A percentile compares a stretch with the other conserved stretches of the same genome.
phyloP scores from a whole-genome alignment of 2,888 invertebrate species.

The Xanthia icteritia region DNA sequence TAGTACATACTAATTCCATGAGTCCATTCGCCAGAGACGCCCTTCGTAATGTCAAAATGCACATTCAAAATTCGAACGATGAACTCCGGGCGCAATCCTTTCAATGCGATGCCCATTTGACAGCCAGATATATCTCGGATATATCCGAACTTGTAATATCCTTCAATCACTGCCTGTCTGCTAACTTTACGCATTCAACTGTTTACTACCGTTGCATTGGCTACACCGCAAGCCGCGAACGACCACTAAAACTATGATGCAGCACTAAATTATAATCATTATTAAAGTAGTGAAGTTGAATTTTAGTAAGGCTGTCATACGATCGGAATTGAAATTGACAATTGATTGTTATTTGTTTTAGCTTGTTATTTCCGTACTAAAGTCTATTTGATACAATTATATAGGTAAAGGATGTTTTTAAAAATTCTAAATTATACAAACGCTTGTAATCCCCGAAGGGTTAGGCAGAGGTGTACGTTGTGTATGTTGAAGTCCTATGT shows the following conservation, averaged over 20 bases:
- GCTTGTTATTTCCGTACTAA: slow-evolving; percentile 10
- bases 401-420: no score
- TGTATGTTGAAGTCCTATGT: neutral
- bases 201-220: slow-evolving; percentile 62
- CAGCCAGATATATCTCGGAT: slow-evolving; percentile 51
- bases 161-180: slow-evolving; percentile 67
- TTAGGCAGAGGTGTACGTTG: neutral
- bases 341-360: slow-evolving; percentile 38
- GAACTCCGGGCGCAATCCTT: slow-evolving; percentile 34
- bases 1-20: no score
- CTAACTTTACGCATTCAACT: slow-evolving; percentile 73
- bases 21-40: neutral
- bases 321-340: slow-evolving; percentile 37
- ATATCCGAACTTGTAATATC: slow-evolving; percentile 54
- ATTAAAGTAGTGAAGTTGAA: slow-evolving; percentile 39
- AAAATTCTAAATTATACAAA: neutral
- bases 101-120: slow-evolving; percentile 46
- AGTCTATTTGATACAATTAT: no score
- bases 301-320: slow-evolving; percentile 17
- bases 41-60: neutral
- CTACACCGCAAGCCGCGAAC: slow-evolving; percentile 50
- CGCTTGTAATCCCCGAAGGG: no score
- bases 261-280: slow-evolving; percentile 54
- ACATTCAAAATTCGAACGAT: slow-evolving; percentile 40
- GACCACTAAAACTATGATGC: slow-evolving; percentile 67